Percentiles rank a stretch among this genome's conserved stretches.
These are phyloP conservation scores for Vombatus ursinus DNA, from an alignment of 2,113 vertebrate species.

Conservation along the genomic window DNA sequence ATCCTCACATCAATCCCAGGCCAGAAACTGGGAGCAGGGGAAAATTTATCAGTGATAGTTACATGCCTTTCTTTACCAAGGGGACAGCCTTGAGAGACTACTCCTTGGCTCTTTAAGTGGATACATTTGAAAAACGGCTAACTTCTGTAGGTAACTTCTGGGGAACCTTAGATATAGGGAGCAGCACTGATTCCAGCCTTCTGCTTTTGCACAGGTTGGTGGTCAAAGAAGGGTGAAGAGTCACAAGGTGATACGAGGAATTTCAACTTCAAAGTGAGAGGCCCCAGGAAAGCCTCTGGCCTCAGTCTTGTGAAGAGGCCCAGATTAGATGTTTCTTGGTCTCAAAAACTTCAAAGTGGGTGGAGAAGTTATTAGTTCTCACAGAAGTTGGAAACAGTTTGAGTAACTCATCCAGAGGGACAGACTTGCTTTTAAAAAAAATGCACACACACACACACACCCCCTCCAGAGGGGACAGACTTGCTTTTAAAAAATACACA, in stretches of 20 bases:
- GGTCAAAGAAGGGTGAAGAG: background rate
- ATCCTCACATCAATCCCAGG: constrained; percentile 56
- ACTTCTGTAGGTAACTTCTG: constrained; percentile 69
- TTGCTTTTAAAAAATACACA: too few relatives aligned
- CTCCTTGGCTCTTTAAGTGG: constrained; percentile 76
- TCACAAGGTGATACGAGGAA: background rate
- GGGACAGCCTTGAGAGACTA: constrained; percentile 53
- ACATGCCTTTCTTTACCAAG: constrained; percentile 73
- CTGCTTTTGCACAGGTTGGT: constrained; percentile 6
- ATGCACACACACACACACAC: too few relatives aligned
- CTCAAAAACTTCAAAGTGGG: background rate
- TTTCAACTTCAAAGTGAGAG: constrained; percentile 33
- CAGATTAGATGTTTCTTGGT: background rate
- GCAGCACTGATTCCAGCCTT: constrained; percentile 27
- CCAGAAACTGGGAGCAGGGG: constrained; percentile 58
- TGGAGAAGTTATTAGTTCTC: background rate
- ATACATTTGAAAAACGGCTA: constrained; percentile 69
- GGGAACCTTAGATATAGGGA: constrained; percentile 39
- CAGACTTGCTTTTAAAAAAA: constrained; percentile 11
- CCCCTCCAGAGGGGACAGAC: too few relatives aligned
- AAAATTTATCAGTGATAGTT: constrained; percentile 62
- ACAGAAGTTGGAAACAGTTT: background rate
- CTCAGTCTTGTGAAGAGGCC: background rate
- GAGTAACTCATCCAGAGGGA: background rate
- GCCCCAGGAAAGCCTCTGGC: background rate